A percentile compares a stretch with the other conserved stretches of the same genome.
Evolutionary conservation across 1,140 invertebrate genomes (phyloP).

Genomic region (Drosophila pseudoobscura): DNA sequence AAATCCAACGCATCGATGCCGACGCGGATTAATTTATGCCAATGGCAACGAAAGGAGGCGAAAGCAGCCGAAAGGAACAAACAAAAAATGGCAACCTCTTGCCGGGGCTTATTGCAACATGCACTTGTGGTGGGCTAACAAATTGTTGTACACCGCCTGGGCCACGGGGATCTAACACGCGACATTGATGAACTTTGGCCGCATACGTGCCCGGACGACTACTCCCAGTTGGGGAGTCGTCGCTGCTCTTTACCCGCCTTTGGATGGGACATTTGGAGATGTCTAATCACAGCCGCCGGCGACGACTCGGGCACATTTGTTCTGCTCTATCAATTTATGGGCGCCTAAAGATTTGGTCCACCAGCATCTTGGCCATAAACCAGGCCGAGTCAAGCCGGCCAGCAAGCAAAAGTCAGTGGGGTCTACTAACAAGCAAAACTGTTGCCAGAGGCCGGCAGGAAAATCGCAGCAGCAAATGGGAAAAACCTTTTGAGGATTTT

Average conservation of each 20-base stretch:
- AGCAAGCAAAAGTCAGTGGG: no score
- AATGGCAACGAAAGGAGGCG: conserved; percentile 4
- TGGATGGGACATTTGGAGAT: conserved; percentile 60
- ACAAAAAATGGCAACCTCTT: conserved; percentile 26
- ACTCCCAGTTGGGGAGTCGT: neutral
- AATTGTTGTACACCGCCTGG: conserved; percentile 58
- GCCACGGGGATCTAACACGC: conserved; percentile 43
- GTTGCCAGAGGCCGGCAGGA: conserved; percentile 34
- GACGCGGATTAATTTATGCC: conserved; percentile 75
- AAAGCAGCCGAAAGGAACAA: conserved; percentile 1
- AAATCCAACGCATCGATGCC: conserved; percentile 70
- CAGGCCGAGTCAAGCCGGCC: conserved; percentile 35
- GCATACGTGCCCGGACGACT: conserved; percentile 36
- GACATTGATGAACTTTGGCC: conserved; percentile 78
- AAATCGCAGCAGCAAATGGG: conserved; percentile 38
- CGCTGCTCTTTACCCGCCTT: conserved; percentile 23
- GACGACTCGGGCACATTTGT: conserved; percentile 43
- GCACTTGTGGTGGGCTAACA: conserved; percentile 60
- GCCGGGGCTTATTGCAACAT: conserved; percentile 66
- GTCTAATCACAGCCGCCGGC: conserved; percentile 69
- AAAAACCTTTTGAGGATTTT: conserved; percentile 55
- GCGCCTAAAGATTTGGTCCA: conserved; percentile 61
- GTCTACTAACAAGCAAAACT: conserved; percentile 72
- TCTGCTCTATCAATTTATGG: conserved; percentile 65
- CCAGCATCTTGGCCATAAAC: conserved; percentile 56